phyloP scores from a whole-genome alignment of 2,888 invertebrate species.

The Trissonchulus sp. region DNA sequence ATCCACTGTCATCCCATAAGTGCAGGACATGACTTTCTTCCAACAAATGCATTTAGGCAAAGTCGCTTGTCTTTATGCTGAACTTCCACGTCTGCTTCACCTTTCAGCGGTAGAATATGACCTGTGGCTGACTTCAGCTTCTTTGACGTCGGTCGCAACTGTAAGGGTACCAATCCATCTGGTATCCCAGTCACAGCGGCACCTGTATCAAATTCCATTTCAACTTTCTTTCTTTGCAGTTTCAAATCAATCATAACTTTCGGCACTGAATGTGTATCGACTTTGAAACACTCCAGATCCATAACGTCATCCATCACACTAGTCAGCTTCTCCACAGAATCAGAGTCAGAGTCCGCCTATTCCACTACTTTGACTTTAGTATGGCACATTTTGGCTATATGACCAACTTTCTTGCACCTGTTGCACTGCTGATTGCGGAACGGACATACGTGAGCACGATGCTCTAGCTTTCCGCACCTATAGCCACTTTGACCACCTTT shows the following conservation, averaged over 20 bases:
- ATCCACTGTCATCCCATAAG: not conserved
- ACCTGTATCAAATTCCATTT: constrained; percentile 24
- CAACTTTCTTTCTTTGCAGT: not conserved
- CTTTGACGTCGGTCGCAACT: not conserved
- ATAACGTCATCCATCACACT: not conserved
- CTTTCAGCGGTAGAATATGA: not conserved
- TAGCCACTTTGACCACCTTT: not conserved
- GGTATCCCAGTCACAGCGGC: constrained; percentile 26
- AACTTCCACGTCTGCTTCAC: not conserved
- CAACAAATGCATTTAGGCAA: not conserved
- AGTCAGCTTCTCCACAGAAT: not conserved
- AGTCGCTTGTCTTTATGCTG: not conserved
- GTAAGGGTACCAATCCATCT: not conserved
- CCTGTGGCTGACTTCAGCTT: not conserved
- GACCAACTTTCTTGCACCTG: constrained; percentile 30
- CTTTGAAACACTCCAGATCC: not conserved
- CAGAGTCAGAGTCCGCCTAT: not conserved
- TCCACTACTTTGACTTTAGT: not conserved
- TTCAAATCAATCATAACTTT: not conserved
- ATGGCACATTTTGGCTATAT: constrained; percentile 29
- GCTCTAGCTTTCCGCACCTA: not conserved
- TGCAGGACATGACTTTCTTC: not conserved
- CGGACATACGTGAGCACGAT: constrained; percentile 8
- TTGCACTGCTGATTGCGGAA: constrained; percentile 27
- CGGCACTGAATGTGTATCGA: not conserved